Base-by-base conservation (phyloP, 2,113 vertebrate species). In the Ciconia boyciana region DNA sequence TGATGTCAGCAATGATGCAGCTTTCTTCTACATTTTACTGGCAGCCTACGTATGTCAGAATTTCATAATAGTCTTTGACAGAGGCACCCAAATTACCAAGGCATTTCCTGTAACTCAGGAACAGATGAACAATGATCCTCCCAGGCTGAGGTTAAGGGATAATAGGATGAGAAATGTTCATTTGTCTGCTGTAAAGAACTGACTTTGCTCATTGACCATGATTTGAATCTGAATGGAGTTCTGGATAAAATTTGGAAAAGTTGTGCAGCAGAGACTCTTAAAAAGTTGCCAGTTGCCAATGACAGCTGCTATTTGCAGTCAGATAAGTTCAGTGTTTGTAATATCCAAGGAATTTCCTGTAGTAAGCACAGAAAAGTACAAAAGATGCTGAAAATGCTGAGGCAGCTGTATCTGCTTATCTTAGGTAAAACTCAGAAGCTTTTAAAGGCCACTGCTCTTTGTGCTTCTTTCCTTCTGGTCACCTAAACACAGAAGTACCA, bases 271-370 rank as follows among this genome's bases (percentile, higher is more conserved):
- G 13, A 71, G 32, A n/a, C 26, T 10, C 71, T 82, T 66, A 75
- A 89, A 83, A 71, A 43, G 34, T 77, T 89, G 8, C 17, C 34
- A 58, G 36, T 51, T 93, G 24, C 68, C 89, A 66, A 20, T 3
- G 19, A 62, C 39, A 77, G 62, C 49, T 82, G n/a, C 22, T 58
- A 61, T 80, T 91, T 95, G 65, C 52, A 72, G 87, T 91, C 83
- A 96, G 55, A 60, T 89, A 95, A 94, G 83, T 78, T 80, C 31
- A 31, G 39, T 60, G 72, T 76, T 94, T 72, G 60, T 55, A 87
- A 76, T 80, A 95, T 94, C 66, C 68, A 52, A 93, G 77, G 83
- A 87, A 97, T 96, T 94, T 95, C 90, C 87, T 95, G 69, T 87
- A 92, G 66, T 89, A 94, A 90, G 36, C 43, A 93, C 39, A 93